Evolutionary conservation across 2,888 invertebrate species (phyloP).

Genomic region (Ommatoiulus sabulosus): DNA sequence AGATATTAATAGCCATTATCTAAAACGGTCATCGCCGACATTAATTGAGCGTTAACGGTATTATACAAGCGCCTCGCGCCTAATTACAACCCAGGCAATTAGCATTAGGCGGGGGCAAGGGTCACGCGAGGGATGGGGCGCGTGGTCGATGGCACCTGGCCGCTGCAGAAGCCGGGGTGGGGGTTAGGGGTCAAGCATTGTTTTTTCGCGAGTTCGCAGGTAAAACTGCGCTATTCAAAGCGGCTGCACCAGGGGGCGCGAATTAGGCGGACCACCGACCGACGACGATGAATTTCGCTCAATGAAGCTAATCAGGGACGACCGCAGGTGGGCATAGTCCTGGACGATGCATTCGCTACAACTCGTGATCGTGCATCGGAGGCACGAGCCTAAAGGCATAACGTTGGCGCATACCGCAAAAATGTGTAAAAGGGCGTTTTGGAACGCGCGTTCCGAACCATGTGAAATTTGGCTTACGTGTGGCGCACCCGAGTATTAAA

Average conservation of each 20-base stretch:
- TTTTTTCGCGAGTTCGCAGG: neutral
- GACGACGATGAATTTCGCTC: slow-evolving; percentile 21
- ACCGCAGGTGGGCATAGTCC: slow-evolving; percentile 47
- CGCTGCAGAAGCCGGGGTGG: neutral
- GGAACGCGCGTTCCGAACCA: neutral
- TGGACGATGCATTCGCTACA: neutral
- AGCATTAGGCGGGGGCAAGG: neutral
- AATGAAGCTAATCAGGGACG: slow-evolving; percentile 4
- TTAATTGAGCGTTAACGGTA: slow-evolving; percentile 33
- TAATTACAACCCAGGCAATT: neutral
- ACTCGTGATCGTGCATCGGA: neutral
- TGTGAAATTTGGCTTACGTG: neutral
- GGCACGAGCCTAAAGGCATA: neutral
- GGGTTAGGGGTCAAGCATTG: neutral
- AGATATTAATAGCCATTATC: slow-evolving; percentile 34
- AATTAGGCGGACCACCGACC: slow-evolving; percentile 49
- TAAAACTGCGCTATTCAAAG: neutral
- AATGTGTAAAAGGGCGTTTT: neutral
- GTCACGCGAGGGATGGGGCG: neutral
- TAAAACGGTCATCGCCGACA: neutral
- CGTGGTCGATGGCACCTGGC: neutral
- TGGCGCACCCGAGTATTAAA: neutral
- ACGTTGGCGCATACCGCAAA: neutral
- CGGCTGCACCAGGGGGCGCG: neutral
- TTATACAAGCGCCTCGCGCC: slow-evolving; percentile 13